phyloP scores from a whole-genome alignment of 2,113 vertebrate species.

The Tautogolabrus adspersus region DNA sequence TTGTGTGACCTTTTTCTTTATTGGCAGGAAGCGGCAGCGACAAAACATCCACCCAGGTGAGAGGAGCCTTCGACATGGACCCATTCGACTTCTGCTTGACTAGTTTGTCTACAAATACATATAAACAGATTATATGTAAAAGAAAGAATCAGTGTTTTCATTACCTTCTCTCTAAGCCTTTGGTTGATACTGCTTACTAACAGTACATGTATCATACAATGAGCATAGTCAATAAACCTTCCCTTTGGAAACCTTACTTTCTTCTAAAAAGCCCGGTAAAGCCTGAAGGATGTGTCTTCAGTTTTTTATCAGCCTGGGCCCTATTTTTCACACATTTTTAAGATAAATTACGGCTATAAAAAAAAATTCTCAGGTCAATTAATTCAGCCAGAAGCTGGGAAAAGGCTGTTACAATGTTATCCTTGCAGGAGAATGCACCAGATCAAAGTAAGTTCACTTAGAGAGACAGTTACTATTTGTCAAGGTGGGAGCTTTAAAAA shows the following conservation, averaged over 20 bases:
- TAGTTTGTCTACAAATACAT: slow-evolving; percentile 69
- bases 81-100: slow-evolving; percentile 84
- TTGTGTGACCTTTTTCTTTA: slow-evolving; percentile 81
- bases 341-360: too few species aligned
- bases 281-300: too few species aligned
- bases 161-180: too few species aligned
- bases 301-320: too few species aligned
- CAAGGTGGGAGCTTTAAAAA: too few species aligned
- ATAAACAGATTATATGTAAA: background rate
- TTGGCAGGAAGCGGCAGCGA: slow-evolving; percentile 87
- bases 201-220: too few species aligned
- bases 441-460: background rate
- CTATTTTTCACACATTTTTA: too few species aligned
- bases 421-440: background rate
- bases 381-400: background rate
- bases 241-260: too few species aligned
- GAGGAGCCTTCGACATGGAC: slow-evolving; percentile 74
- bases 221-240: too few species aligned
- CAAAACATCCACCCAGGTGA: slow-evolving; percentile 92
- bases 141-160: background rate
- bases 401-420: background rate
- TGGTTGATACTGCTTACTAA: too few species aligned
- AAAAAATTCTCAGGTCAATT: background rate
- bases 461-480: background rate
- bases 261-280: too few species aligned